phyloP scores from a whole-genome alignment of 2,797 vertebrate species.

The Silurus lanzhouensis region DNA sequence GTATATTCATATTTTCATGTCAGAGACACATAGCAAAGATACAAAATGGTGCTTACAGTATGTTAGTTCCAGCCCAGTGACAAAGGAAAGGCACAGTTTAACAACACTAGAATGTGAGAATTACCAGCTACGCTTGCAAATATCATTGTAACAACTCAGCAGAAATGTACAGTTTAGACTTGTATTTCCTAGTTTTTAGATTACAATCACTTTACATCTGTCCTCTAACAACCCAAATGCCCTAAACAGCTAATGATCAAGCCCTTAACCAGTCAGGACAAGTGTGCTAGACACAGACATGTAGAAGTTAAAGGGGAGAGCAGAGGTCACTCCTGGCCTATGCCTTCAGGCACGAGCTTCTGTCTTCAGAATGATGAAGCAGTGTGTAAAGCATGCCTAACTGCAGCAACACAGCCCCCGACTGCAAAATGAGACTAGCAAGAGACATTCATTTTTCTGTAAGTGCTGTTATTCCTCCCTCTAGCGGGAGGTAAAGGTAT shows the following conservation, averaged over 20 bases:
- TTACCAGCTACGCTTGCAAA: not conserved
- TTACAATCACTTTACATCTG: not conserved
- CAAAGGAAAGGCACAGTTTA: too few relatives aligned
- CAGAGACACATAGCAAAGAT: not conserved
- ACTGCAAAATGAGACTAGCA: not conserved
- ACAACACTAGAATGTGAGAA: not conserved
- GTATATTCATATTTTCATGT: not conserved
- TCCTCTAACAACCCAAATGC: not conserved
- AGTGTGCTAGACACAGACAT: not conserved
- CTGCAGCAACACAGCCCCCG: constrained; percentile 1
- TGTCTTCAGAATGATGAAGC: not conserved
- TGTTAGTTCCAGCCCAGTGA: not conserved
- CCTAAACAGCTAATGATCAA: not conserved
- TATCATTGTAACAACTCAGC: not conserved
- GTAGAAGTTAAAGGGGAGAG: not conserved
- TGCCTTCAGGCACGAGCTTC: not conserved
- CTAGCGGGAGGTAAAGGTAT: constrained; percentile 36
- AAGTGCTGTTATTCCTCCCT: constrained; percentile 24
- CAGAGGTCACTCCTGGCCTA: not conserved
- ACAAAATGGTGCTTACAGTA: not conserved
- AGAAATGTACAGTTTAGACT: not conserved
- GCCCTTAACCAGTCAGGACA: not conserved
- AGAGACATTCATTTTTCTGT: not conserved
- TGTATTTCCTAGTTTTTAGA: not conserved
- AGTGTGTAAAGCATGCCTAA: not conserved